phyloP scores from a whole-genome alignment of 1,140 invertebrate genomes.

The Drosophila navojoa region DNA sequence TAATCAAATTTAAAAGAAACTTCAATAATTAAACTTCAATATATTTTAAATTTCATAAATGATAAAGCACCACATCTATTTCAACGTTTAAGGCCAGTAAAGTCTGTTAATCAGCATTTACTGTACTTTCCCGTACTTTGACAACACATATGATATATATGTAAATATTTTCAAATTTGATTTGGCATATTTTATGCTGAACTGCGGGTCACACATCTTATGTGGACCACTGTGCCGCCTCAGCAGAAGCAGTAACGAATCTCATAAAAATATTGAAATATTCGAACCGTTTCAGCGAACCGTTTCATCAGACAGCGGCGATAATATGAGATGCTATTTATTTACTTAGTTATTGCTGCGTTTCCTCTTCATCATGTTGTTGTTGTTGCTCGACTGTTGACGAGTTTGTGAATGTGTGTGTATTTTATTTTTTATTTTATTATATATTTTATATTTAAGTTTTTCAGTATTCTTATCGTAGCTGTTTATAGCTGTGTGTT shows the following conservation, averaged over 20 bases:
- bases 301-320: conserved; percentile 47
- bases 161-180: background rate
- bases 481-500: conserved; percentile 57
- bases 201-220: background rate
- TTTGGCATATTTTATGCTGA: conserved; percentile 10
- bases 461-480: conserved; percentile 79
- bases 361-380: conserved; percentile 11
- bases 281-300: conserved; percentile 51
- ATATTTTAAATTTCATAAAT: too few species aligned
- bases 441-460: conserved; percentile 75
- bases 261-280: conserved; percentile 3
- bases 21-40: too few species aligned
- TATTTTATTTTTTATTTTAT: background rate
- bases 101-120: background rate
- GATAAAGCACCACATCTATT: too few species aligned
- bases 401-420: conserved; percentile 35
- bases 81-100: too few species aligned
- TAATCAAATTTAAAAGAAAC: too few species aligned
- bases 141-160: conserved; percentile 18
- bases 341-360: conserved; percentile 70
- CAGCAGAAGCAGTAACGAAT: conserved; percentile 1
- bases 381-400: conserved; percentile 58
- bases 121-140: background rate
- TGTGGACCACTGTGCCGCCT: conserved; percentile 49
- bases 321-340: conserved; percentile 75